Evolutionary conservation across 2,797 vertebrate genomes (phyloP), one percentile per base, ranked within the genome.

Genomic region (Anguilla obscura): DNA sequence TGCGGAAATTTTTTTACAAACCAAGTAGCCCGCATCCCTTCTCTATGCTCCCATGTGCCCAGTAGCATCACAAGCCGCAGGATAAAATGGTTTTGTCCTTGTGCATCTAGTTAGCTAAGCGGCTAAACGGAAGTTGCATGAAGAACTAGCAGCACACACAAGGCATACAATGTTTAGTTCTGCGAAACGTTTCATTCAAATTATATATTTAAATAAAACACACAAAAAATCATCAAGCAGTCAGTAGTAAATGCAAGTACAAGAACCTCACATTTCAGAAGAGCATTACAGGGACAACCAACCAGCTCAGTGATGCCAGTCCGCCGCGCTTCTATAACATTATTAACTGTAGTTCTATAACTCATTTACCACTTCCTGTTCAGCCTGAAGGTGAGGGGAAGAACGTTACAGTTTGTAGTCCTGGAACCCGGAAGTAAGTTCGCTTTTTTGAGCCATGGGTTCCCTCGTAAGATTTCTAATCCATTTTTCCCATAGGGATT

Each of bases 261-360:
- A 84, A 56, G 27, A 21, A n/a, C 21, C 50, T 84, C n/a, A 84
- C 83, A 54, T 84, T 56, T 56, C 56, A n/a, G 1, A 52, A 40
- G 33, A n/a, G 6, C 21, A 83, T 50, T 83, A 18, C 33, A 45
- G 7, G 9, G 50, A 84, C 9, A 24, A 3, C 2, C 8, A 56
- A 48, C 27, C 4, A 45, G 50, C n/a, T 58, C 4, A 56, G 4
- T 3, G 24, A 5, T 84, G 27, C 79, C 1, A 48, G 10, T n/a
- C 33, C 16, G 89, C 85, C 86, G 88, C 90, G 91, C 76, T 63
- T 90, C 82, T 45, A 45, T 45, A 45, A 45, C 40, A 45, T 45
- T 45, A 45, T 45, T 45, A 45, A 45, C 4, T 45, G 40, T 45
- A 45, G 40, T 45, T 45, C 52, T 16, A 40, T 84, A 88, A 84